Percentiles rank a stretch among this genome's conserved stretches.
Conservation (phyloP, 2,797 vertebrate species). For the Darevskia mixta region DNA sequence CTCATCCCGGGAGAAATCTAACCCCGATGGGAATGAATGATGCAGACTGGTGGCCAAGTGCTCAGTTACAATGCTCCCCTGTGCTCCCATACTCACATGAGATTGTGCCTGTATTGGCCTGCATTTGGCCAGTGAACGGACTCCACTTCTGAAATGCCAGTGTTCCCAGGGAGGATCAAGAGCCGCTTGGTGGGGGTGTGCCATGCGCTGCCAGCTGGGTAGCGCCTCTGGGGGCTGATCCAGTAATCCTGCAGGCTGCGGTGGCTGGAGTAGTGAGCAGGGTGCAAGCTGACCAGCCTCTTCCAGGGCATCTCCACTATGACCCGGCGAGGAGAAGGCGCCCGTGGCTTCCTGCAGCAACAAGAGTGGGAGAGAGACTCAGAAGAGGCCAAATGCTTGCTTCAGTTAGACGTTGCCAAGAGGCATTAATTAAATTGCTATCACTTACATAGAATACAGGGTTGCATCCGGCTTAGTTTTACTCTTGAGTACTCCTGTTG, state of each 20-base stretch:
- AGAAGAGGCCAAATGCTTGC: neutral
- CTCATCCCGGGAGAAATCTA: neutral
- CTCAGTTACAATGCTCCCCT: neutral
- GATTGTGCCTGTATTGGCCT: slow-evolving; percentile 25
- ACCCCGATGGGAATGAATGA: neutral
- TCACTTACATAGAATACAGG: too few species aligned
- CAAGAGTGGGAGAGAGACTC: neutral
- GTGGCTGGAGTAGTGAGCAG: rapidly evolving
- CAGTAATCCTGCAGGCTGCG: neutral
- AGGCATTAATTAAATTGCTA: too few species aligned
- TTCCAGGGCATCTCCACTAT: neutral
- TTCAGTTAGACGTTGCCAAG: neutral
- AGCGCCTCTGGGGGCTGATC: neutral
- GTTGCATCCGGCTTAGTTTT: too few species aligned
- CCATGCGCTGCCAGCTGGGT: rapidly evolving
- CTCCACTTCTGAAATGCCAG: neutral
- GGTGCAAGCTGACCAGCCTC: neutral
- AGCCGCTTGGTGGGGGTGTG: neutral
- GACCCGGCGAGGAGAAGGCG: neutral
- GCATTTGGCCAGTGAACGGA: neutral
- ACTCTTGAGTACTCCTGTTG: too few species aligned
- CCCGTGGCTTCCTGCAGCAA: rapidly evolving
- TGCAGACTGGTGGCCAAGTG: neutral
- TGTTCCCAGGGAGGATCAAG: neutral
- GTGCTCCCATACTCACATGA: neutral